Conservation (phyloP, 2,888 invertebrate genomes). For the Acronicta leporina region DNA sequence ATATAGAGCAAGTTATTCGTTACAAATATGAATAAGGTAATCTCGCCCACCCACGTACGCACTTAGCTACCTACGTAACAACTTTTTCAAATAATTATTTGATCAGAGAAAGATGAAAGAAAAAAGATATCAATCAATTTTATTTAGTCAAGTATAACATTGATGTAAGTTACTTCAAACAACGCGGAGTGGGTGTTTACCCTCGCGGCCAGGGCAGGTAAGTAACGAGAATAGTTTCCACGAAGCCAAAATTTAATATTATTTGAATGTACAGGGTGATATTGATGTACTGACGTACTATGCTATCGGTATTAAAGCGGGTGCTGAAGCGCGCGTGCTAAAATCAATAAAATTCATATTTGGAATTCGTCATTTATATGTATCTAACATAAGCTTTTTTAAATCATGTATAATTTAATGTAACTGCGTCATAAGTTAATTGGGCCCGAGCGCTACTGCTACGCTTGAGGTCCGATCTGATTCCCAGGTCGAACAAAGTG, state of each 20-base stretch:
- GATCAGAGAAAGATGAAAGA: constrained; percentile 14
- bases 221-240: constrained; percentile 17
- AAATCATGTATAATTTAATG: too few relatives aligned
- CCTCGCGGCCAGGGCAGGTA: constrained; percentile 5
- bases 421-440: too few relatives aligned
- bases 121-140: constrained; percentile 16
- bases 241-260: constrained; percentile 23
- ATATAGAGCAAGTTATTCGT: too few relatives aligned
- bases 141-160: constrained; percentile 21
- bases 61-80: constrained; percentile 1
- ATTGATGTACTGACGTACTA: not conserved
- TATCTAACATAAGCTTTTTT: too few relatives aligned
- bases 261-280: not conserved
- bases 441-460: too few relatives aligned
- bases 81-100: not conserved
- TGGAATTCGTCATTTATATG: too few relatives aligned
- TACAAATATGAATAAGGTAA: not conserved
- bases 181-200: constrained; percentile 14
- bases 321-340: too few relatives aligned
- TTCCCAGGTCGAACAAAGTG: too few relatives aligned
- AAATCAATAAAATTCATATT: too few relatives aligned
- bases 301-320: too few relatives aligned
- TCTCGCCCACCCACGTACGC: not conserved
- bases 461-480: too few relatives aligned
- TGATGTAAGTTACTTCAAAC: constrained; percentile 10